A percentile compares a stretch with the other conserved stretches of the same genome.
Evolutionary conservation across 2,888 invertebrate genomes (phyloP).

Genomic region (Volucella bombylans): DNA sequence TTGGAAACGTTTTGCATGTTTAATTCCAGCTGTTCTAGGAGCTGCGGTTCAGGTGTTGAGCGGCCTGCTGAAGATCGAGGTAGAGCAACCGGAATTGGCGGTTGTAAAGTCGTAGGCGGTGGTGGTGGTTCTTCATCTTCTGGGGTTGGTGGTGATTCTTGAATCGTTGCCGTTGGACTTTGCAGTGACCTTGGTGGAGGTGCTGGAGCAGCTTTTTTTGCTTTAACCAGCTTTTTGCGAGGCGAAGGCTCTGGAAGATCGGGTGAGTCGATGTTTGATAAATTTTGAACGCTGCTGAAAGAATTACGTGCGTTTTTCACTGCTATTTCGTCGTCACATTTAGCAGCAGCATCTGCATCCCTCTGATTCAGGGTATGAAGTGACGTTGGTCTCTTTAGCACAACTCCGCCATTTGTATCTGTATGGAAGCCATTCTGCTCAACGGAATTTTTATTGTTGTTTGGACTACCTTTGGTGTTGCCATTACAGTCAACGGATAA

Average conservation of each 20-base stretch:
- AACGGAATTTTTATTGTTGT: conserved; percentile 64
- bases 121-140: conserved; percentile 49
- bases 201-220: conserved; percentile 56
- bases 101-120: conserved; percentile 26
- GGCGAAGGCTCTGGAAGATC: conserved; percentile 80
- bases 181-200: conserved; percentile 67
- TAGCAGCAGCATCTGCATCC: conserved; percentile 57
- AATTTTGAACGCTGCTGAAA: conserved; percentile 71
- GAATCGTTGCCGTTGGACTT: conserved; percentile 75
- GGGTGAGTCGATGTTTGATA: conserved; percentile 33
- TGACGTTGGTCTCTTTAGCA: conserved; percentile 65
- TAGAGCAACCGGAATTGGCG: conserved; percentile 29
- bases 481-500: conserved; percentile 79
- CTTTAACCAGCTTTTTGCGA: conserved; percentile 78
- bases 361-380: conserved; percentile 71
- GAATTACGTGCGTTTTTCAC: conserved; percentile 76
- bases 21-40: conserved; percentile 27
- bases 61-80: conserved; percentile 34
- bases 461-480: conserved; percentile 75
- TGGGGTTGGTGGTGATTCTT: conserved; percentile 55
- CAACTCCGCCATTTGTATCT: conserved; percentile 50
- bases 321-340: conserved; percentile 76
- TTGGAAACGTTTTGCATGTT: conserved; percentile 78
- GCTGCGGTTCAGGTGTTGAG: conserved; percentile 27
- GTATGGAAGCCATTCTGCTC: conserved; percentile 45